These are phyloP conservation scores for Rhincodon typus DNA, from an alignment of 2,797 vertebrate genomes.

Conservation along the genomic window DNA sequence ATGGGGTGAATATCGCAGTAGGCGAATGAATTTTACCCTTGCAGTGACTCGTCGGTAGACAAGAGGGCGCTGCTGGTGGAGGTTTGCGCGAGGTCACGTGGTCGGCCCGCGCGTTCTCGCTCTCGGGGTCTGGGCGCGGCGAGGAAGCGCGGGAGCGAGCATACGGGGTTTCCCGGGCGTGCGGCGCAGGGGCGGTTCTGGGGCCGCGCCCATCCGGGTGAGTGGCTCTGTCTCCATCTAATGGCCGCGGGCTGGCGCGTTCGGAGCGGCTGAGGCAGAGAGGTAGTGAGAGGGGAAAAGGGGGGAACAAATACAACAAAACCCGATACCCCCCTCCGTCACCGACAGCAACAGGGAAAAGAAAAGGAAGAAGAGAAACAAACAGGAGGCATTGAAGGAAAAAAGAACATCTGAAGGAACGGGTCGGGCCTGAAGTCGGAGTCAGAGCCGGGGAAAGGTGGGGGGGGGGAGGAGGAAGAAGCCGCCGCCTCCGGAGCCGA, in stretches of 20 bases:
- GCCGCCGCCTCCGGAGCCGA: neutral
- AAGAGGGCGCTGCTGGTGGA: neutral
- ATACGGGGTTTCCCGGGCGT: conserved; percentile 26
- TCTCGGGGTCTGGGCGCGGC: neutral
- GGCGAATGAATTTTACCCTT: neutral
- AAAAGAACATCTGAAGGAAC: neutral
- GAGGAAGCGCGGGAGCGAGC: neutral
- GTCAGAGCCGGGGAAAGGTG: neutral
- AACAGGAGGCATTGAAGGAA: neutral
- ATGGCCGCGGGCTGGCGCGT: conserved; percentile 23
- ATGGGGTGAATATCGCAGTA: too few relatives aligned
- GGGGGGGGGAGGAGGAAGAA: neutral
- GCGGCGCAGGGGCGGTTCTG: neutral
- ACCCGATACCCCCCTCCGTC: conserved; percentile 27
- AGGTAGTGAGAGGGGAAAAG: neutral
- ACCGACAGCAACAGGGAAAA: conserved; percentile 41
- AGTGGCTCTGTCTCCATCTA: conserved; percentile 16
- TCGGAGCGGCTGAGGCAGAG: neutral
- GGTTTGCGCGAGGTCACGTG: neutral
- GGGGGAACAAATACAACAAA: conserved; percentile 47
- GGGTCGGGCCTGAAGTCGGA: neutral
- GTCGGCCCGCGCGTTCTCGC: too few relatives aligned
- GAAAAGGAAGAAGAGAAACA: conserved; percentile 44
- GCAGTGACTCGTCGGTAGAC: neutral
- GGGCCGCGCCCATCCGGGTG: conserved; percentile 21